Evolutionary conservation across 2,113 vertebrate genomes (phyloP).

Genomic region (Pimephales promelas): DNA sequence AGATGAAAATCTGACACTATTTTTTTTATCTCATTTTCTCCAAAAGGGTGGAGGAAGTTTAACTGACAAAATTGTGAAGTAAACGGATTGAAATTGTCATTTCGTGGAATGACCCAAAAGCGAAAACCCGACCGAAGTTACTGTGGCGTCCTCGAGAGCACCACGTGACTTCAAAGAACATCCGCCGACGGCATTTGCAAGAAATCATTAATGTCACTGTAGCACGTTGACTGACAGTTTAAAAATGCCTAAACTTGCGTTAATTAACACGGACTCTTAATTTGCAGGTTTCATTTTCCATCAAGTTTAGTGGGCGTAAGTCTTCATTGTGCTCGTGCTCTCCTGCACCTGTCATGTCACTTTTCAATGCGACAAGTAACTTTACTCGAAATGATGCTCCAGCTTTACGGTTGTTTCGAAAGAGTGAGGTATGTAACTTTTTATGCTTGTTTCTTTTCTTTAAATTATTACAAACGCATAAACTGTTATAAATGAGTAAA

Average conservation of each 20-base stretch:
- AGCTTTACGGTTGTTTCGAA: slow-evolving; percentile 25
- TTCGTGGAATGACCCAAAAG: not conserved
- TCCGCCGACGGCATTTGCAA: slow-evolving; percentile 14
- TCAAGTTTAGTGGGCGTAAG: not conserved
- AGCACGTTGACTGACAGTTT: not conserved
- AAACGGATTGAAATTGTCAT: not conserved
- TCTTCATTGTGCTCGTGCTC: not conserved
- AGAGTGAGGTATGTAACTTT: slow-evolving; percentile 62
- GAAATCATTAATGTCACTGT: not conserved
- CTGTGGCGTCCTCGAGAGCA: not conserved
- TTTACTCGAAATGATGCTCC: slow-evolving; percentile 5
- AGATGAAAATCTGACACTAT: not conserved
- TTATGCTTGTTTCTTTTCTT: not conserved
- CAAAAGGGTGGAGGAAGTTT: not conserved
- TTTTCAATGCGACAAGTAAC: slow-evolving; percentile 30
- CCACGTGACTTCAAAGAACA: slow-evolving; percentile 72
- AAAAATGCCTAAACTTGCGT: not conserved
- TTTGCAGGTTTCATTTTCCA: not conserved
- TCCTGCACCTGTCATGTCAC: slow-evolving; percentile 61
- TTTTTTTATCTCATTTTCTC: too few relatives aligned
- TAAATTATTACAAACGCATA: not conserved
- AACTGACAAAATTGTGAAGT: not conserved
- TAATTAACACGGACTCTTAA: not conserved
- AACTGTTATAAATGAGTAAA: too few relatives aligned
- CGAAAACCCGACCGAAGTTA: not conserved